A percentile compares a stretch with the other conserved stretches of the same genome.
Evolutionary conservation across 2,113 vertebrate genomes (phyloP).

Genomic region (Calypte anna): DNA sequence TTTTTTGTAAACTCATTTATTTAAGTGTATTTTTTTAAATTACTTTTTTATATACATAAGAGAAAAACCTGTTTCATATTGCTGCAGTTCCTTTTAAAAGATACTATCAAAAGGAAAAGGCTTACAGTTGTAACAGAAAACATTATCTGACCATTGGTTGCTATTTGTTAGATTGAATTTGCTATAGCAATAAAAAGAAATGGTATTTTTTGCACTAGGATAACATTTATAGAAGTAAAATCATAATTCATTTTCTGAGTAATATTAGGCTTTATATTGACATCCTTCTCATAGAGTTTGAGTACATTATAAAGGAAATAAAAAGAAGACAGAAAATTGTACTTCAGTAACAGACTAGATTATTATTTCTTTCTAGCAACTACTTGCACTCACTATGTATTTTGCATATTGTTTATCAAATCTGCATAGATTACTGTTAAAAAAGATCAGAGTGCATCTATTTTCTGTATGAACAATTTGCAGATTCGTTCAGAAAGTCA

Average conservation of each 20-base stretch:
- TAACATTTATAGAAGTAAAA: neutral
- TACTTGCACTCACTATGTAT: neutral
- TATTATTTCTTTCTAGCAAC: neutral
- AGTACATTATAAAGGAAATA: neutral
- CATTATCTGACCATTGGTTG: neutral
- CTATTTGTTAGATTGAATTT: neutral
- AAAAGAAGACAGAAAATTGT: neutral
- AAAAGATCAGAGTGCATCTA: neutral
- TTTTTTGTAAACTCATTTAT: neutral
- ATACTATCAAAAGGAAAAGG: neutral
- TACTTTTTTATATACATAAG: neutral
- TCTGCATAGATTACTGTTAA: neutral
- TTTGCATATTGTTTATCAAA: neutral
- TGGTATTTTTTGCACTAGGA: neutral
- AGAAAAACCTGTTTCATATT: neutral
- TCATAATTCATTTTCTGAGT: neutral
- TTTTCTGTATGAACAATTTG: neutral
- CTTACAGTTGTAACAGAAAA: neutral
- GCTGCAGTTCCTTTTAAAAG: neutral
- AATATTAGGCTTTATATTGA: slow-evolving; percentile 3
- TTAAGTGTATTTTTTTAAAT: neutral
- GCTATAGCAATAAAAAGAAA: neutral
- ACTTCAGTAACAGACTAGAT: neutral
- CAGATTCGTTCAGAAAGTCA: neutral
- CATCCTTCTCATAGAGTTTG: neutral